Percentiles rank a stretch among this genome's conserved stretches.
These are phyloP conservation scores for Esox masquinongy DNA, from an alignment of 2,797 vertebrate genomes.

Conservation along the genomic window DNA sequence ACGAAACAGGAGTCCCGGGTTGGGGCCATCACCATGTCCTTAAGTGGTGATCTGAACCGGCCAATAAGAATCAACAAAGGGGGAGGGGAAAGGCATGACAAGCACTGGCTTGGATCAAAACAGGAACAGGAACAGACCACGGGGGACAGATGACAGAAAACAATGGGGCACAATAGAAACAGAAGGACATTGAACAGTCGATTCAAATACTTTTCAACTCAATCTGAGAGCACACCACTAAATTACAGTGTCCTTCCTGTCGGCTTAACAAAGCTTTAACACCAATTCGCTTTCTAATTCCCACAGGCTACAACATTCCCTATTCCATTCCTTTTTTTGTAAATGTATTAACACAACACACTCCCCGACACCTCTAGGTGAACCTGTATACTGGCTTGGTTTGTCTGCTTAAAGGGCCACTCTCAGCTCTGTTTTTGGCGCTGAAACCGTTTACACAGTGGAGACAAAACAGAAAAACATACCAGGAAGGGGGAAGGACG, in stretches of 20 bases:
- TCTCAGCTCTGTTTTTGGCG: constrained; percentile 78
- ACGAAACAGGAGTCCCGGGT: constrained; percentile 75
- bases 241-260: background rate
- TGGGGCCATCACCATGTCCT: constrained; percentile 61
- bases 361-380: constrained; percentile 46
- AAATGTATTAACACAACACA: constrained; percentile 54
- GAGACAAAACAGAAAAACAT: constrained; percentile 52
- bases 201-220: constrained; percentile 50
- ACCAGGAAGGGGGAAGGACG: constrained; percentile 52
- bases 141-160: constrained; percentile 60
- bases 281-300: constrained; percentile 52
- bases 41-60: constrained; percentile 63
- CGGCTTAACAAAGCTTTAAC: constrained; percentile 45
- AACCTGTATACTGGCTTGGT: constrained; percentile 64
- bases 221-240: background rate
- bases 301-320: constrained; percentile 52
- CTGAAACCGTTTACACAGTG: constrained; percentile 64
- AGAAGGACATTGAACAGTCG: constrained; percentile 62
- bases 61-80: constrained; percentile 59
- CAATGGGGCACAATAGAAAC: constrained; percentile 66
- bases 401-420: constrained; percentile 76
- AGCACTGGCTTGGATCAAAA: constrained; percentile 51
- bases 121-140: constrained; percentile 48
- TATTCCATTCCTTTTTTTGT: constrained; percentile 37
- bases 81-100: constrained; percentile 54